Base-by-base conservation (phyloP, 2,888 invertebrate species). In the Erebia ligea region DNA sequence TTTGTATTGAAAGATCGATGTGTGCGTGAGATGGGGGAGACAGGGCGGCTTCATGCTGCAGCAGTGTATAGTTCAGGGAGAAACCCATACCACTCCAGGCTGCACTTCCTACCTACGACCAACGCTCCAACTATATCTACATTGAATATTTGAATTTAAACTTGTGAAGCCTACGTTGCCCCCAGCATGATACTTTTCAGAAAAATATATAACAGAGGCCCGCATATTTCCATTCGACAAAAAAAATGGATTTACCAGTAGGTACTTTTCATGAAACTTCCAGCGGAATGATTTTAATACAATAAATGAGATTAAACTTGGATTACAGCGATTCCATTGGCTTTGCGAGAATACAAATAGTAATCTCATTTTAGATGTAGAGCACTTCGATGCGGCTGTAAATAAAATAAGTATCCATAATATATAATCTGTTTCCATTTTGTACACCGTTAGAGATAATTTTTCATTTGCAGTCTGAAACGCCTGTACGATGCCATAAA, bases 51-150 rank as follows among this genome's bases (percentile, higher is more conserved):
- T 70, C 73, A 70, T 74, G 72, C 68, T 70, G 72, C 70, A 70
- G 77, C 77, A 72, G 76, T 77, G 76, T 77, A 71, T 73, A 73
- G 69, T 67, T 70, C 17, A 42, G 59, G 73, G 75, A 72, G 73
- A 42, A 52, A 71, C 76, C 76, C 76, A 77, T 82, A 81, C 81
- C 81, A 82, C 83, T 80, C 80, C 82, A 80, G 81, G 78, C 80
- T 80, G 77, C 78, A 79, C 79, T 79, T 77, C n/a, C 77, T 76
- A 79, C 70, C 76, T 75, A 72, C 78, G 75, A 76, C 78, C 74
- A 75, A 76, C 78, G 75, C 74, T 77, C 77, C 75, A 77, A 79
- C 79, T 81, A 73, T 71, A 6, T 34, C 34, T 34, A 79, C 71
- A 76, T 80, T 76, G 78, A 80, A 79, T n/a, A 34, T 34, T 34